These are phyloP conservation scores for Notechis scutatus DNA, from an alignment of 2,113 vertebrate genomes.

Conservation along the genomic window DNA sequence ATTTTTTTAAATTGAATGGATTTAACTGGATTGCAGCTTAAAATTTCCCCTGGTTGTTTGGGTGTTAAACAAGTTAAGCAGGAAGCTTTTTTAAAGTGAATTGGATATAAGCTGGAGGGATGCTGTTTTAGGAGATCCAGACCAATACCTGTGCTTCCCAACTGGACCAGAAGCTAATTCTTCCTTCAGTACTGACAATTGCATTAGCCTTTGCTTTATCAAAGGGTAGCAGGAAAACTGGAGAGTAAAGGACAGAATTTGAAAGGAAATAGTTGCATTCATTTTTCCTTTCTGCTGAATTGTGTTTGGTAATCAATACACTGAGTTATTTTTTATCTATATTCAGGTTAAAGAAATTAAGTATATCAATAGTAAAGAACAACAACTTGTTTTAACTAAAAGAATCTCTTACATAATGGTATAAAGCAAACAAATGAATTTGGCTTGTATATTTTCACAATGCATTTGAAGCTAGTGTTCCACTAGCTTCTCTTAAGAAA, in stretches of 20 bases:
- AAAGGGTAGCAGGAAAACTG: not conserved
- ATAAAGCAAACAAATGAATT: not conserved
- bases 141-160: not conserved
- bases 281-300: not conserved
- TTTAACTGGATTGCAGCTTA: not conserved
- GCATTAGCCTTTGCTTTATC: not conserved
- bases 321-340: not conserved
- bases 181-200: not conserved
- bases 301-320: not conserved
- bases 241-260: not conserved
- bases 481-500: not conserved
- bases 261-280: not conserved
- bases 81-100: not conserved
- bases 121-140: not conserved
- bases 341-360: not conserved
- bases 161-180: not conserved
- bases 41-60: not conserved
- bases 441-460: not conserved
- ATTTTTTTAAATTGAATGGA: not conserved
- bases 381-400: not conserved
- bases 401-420: not conserved
- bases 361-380: not conserved
- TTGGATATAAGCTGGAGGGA: not conserved
- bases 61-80: not conserved
- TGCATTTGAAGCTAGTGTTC: not conserved